phyloP scores from a whole-genome alignment of 1,140 invertebrate species.

The Phthorimaea operculella region DNA sequence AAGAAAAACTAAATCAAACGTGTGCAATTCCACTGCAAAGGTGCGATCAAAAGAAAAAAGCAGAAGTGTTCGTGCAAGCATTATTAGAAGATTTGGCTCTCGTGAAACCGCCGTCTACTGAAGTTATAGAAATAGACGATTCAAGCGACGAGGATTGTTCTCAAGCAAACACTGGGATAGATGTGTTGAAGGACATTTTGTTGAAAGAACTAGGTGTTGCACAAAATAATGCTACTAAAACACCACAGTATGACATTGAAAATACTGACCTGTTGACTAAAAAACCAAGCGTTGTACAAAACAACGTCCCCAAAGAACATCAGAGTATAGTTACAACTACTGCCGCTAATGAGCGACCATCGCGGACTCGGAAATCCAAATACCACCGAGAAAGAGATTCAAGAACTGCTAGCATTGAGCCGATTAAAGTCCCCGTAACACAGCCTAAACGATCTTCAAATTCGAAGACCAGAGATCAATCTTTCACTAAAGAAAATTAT shows the following conservation, averaged over 20 bases:
- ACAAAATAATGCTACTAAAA: neutral
- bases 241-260: neutral
- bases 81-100: neutral
- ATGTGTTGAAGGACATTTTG: conserved; percentile 18
- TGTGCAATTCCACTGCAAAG: conserved; percentile 8
- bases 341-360: neutral
- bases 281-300: no score
- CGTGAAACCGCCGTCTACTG: neutral
- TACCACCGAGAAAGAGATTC: no score
- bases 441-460: neutral
- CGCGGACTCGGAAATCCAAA: neutral
- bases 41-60: neutral
- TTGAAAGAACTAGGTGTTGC: conserved; percentile 21
- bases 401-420: no score
- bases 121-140: conserved; percentile 32
- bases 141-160: conserved; percentile 21
- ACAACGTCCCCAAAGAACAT: no score
- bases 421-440: neutral
- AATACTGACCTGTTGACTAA: neutral
- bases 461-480: neutral
- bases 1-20: conserved; percentile 31
- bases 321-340: no score
- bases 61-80: neutral
- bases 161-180: conserved; percentile 4
- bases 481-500: neutral